A percentile compares a stretch with the other conserved stretches of the same genome.
Evolutionary conservation across 2,113 vertebrate species (phyloP).

Genomic region (Ptyas mucosa): DNA sequence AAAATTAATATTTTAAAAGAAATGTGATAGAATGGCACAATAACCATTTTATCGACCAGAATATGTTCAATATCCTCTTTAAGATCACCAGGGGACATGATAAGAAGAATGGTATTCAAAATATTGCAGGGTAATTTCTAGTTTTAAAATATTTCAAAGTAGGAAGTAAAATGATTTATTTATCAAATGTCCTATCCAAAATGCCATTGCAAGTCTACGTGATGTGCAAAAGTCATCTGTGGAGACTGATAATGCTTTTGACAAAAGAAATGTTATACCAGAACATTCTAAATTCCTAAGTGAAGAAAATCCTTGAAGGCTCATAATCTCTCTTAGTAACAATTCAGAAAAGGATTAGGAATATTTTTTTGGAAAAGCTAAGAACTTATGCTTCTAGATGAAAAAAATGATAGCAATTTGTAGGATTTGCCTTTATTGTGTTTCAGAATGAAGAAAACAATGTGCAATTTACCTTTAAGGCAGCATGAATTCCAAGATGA

Average conservation of each 20-base stretch:
- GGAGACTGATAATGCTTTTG: slow-evolving; percentile 37
- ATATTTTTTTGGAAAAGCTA: not conserved
- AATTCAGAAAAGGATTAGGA: slow-evolving; percentile 11
- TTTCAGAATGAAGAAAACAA: not conserved
- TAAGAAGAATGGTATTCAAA: not conserved
- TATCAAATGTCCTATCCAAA: slow-evolving; percentile 24
- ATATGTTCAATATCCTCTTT: slow-evolving; percentile 7
- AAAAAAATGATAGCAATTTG: not conserved
- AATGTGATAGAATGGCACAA: not conserved
- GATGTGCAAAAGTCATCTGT: slow-evolving; percentile 32
- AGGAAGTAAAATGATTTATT: not conserved
- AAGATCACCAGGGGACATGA: not conserved
- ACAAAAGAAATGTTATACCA: slow-evolving; percentile 44
- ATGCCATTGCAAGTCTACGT: slow-evolving; percentile 29
- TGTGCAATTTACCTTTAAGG: not conserved
- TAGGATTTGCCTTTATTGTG: not conserved
- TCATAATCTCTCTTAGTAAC: slow-evolving; percentile 34
- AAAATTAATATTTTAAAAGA: not conserved
- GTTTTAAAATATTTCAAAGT: slow-evolving; percentile 6
- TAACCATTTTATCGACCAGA: slow-evolving; percentile 24
- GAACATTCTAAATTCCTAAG: slow-evolving; percentile 45
- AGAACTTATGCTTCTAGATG: not conserved
- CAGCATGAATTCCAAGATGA: not conserved
- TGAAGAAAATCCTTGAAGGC: slow-evolving; percentile 11
- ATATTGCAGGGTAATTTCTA: slow-evolving; percentile 6